Base-by-base conservation (phyloP, 2,888 invertebrate genomes). In the Pachymerium ferrugineum region DNA sequence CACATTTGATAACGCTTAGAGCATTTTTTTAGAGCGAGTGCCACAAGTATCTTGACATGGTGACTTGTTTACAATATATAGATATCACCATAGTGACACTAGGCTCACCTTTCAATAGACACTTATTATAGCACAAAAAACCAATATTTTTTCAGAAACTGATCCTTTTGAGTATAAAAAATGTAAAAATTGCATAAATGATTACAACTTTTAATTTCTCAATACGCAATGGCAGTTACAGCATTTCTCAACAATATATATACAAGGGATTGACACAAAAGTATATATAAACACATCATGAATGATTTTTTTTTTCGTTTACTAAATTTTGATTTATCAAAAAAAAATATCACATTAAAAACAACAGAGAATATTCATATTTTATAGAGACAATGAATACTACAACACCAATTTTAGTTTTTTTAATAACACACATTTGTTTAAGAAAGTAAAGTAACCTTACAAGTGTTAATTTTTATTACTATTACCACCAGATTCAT, bases 321-420 rank as follows among this genome's bases (percentile, higher is more conserved):
- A 16, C 68, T 8, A 28, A 68, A 16, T 68, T 68, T 68, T 68
- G 28, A 68, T 68, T 68, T 28, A 68, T 68, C 30, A 30, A 30
- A 68, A 35, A 35, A 35, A 30, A 68, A 30, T 68, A 30, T 68
- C 30, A 68, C 68, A 68, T 22, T 35, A 68, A 68, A 68, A 68
- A 68, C 28, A 68, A 28, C 68, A 68, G 25, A 68, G 8, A 68
- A 10, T 12, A 35, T 35, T 35, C 12, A 8, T 47, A 47, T 22
- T 16, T 47, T 6, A 47, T 22, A 47, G n/a, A 42, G 47, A 47
- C 5, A 47, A 8, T 47, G 16, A 6, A 47, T 3, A 47, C 19
- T 47, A 47, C 47, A 47, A 47, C 47, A 47, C 22, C 47, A 47
- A 47, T 47, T 16, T n/a, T n/a, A n/a, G n/a, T n/a, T n/a, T n/a